Evolutionary conservation across 2,113 vertebrate genomes (phyloP).

Genomic region (Ameiurus melas): DNA sequence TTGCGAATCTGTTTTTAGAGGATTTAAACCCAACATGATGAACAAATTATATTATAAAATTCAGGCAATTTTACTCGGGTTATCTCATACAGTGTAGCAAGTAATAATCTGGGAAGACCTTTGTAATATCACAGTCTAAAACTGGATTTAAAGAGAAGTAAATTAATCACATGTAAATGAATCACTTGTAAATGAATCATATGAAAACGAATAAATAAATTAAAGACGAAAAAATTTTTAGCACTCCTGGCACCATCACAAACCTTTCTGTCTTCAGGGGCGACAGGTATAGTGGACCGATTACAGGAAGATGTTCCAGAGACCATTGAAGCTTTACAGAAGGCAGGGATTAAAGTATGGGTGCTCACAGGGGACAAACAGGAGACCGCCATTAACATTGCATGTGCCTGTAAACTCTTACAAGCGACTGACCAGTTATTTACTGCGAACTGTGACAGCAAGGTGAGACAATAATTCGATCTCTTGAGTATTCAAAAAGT

Average conservation of each 20-base stretch:
- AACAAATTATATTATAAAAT: no score
- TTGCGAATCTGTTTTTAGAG: no score
- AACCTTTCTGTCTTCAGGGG: constrained; percentile 71
- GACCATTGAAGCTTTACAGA: constrained; percentile 84
- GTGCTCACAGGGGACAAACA: constrained; percentile 95
- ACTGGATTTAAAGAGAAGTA: no score
- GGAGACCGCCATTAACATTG: constrained; percentile 92
- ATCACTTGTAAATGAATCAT: no score
- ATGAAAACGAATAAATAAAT: no score
- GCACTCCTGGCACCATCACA: neutral
- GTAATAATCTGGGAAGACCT: no score
- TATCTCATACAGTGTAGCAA: no score
- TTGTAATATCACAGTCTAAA: no score
- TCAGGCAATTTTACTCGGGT: no score
- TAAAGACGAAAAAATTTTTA: no score
- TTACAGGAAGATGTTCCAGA: constrained; percentile 93
- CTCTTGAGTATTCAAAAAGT: neutral
- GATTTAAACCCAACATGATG: no score
- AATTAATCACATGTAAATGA: no score
- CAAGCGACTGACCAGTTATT: constrained; percentile 78
- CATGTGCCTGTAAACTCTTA: constrained; percentile 85
- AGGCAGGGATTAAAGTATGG: constrained; percentile 90
- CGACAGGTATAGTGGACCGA: constrained; percentile 91
- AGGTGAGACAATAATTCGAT: constrained; percentile 68
- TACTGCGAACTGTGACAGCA: constrained; percentile 75